phyloP scores from a whole-genome alignment of 2,797 vertebrate genomes.

The Hipposideros larvatus region DNA sequence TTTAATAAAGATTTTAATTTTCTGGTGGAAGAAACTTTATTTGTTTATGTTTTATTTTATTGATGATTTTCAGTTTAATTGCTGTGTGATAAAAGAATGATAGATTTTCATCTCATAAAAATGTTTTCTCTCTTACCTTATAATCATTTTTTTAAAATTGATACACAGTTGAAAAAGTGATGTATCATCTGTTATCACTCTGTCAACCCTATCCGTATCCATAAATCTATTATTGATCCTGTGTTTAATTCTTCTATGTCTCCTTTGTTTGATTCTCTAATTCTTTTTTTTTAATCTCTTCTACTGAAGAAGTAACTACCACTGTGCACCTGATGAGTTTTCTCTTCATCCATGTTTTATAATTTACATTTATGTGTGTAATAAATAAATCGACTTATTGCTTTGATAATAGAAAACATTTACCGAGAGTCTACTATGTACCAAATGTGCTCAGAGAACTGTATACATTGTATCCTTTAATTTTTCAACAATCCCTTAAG shows the following conservation, averaged over 20 bases:
- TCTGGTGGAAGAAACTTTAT: neutral
- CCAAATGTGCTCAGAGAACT: neutral
- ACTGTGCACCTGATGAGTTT: neutral
- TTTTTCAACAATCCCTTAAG: neutral
- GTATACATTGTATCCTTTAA: neutral
- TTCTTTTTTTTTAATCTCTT: neutral
- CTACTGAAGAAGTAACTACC: neutral
- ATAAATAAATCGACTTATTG: neutral
- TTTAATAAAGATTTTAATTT: constrained; percentile 37
- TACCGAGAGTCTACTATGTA: neutral
- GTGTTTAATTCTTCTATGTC: neutral
- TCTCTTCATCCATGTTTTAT: neutral
- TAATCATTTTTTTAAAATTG: neutral
- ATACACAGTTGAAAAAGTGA: neutral
- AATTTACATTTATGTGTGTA: neutral
- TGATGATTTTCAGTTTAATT: constrained; percentile 10
- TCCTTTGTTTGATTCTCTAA: neutral
- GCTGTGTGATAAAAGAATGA: neutral
- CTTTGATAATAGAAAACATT: neutral
- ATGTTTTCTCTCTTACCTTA: neutral
- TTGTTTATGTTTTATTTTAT: constrained; percentile 4
- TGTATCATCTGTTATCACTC: neutral
- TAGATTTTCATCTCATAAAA: neutral
- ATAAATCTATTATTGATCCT: neutral
- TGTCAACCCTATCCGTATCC: neutral